Base-by-base conservation (phyloP, 2,797 vertebrate species). In the Centropyge bicolor region DNA sequence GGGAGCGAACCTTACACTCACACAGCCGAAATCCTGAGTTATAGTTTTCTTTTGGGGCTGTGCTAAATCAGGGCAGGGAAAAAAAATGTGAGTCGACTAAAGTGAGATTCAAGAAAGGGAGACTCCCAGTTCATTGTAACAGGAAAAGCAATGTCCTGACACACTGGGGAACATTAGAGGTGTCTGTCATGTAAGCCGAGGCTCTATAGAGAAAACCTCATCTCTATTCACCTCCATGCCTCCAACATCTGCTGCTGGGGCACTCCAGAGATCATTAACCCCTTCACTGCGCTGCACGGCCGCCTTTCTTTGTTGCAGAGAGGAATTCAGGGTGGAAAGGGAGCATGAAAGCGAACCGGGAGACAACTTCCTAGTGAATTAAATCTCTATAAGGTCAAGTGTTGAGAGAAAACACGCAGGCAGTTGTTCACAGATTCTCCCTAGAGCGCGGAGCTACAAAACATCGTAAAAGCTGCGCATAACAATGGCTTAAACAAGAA, bases 141-240 rank as follows among this genome's bases (percentile, higher is more conserved):
- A 81, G 87, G 83, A 86, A 92, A 92, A 79, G 80, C 81, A 80
- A 87, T 84, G 89, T 90, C 84, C 89, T 27, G 68, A 88, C 89
- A 89, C 84, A 86, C 85, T 73, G 38, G 80, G 82, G 70, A 87
- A 90, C 90, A 86, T 91, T 90, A 91, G 88, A 87, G 85, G 74
- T 93, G 89, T 94, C 87, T 20, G 69, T 93, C 86, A 89, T 88
- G 87, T 88, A 87, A 91, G 85, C 86, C 40, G 49, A 88, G 77
- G 83, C 82, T 87, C 86, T 85, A 87, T 89, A 89, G 92, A 89
- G 86, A 81, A 85, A 86, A 85, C 82, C 89, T 94, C 91, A 91
- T 94, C 89, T 93, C 90, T 93, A 94, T 95, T 94, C 93, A 92
- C 91, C 88, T 92, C 91, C 90, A 89, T 93, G 91, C 89, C 89